Base-by-base conservation (phyloP, 2,797 vertebrate species). In the Avahi laniger region DNA sequence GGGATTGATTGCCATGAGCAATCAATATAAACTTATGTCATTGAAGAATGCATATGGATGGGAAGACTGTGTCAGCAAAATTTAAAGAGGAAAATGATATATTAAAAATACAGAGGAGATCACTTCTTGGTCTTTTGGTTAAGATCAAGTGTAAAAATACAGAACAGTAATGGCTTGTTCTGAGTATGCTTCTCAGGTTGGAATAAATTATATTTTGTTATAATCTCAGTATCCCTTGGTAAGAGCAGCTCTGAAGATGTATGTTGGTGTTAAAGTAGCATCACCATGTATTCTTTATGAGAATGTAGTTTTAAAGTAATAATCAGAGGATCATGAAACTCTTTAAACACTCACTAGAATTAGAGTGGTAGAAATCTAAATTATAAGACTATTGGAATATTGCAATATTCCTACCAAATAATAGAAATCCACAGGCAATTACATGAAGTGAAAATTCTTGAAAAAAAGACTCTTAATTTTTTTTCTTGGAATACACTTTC, bases 301-400 rank as follows among this genome's bases (percentile, higher is more conserved):
- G n/a, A 95, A 93, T 43, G 4, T 22, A 79, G 80, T 72, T 93
- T 92, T 78, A 95, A 96, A 89, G 50, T 76, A 92, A 80, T 82
- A 82, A 78, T 89, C 59, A 96, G 57, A 90, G 52, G 35, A 35
- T 14, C 43, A 88, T 69, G 73, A 76, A 93, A 95, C 4, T 81
- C 73, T 96, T 95, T 76, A 98, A 97, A 97, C 67, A 94, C 69
- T 85, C 92, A 98, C 98, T 97, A 98, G 94, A 97, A 94, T 93
- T 96, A 95, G 73, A 98, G 93, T 85, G 67, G 81, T 72, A 94
- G 94, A 95, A 97, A 92, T 95, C 78, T 95, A 98, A 97, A 96
- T 97, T 96, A 93, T 7, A 92, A 85, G 41, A 57, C 93, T 97
- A 54, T 59, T 93, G 67, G 61, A 87, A 93, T 94, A 96, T 93